Conservation (phyloP, 2,797 vertebrate species). For the Epinephelus malabaricus region DNA sequence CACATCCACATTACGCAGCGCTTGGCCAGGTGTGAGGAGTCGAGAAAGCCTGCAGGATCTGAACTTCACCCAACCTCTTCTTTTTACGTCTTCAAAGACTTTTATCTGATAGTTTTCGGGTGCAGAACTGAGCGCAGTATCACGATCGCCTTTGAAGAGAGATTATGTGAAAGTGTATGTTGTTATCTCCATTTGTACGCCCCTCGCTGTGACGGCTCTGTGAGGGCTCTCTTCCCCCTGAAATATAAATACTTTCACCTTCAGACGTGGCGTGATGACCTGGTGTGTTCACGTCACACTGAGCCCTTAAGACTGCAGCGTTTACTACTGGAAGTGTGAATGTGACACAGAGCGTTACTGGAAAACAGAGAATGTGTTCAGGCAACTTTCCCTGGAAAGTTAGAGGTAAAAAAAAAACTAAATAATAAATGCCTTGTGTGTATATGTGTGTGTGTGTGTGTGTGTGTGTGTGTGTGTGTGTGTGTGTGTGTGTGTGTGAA, state of each 20-base stretch:
- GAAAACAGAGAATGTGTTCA: slow-evolving; percentile 49
- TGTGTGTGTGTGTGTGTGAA: slow-evolving; percentile 21
- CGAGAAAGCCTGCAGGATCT: not conserved
- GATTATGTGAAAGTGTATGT: not conserved
- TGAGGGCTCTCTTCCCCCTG: not conserved
- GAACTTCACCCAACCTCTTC: not conserved
- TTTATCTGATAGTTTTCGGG: not conserved
- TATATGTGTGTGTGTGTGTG: slow-evolving; percentile 36
- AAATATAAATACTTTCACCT: slow-evolving; percentile 7
- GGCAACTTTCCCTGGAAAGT: slow-evolving; percentile 41
- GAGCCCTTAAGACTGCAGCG: slow-evolving; percentile 5
- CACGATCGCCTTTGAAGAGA: not conserved
- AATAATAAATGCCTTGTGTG: slow-evolving; percentile 62
- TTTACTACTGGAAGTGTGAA: slow-evolving; percentile 8
- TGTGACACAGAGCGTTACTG: slow-evolving; percentile 12
- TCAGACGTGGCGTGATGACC: not conserved
- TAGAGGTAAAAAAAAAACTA: slow-evolving; percentile 29
- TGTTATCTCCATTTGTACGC: not conserved
- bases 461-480: slow-evolving; percentile 29
- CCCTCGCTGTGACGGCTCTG: not conserved
- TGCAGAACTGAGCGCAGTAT: too few relatives aligned
- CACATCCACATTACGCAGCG: too few relatives aligned
- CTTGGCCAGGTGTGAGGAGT: not conserved
- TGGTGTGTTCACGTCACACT: slow-evolving; percentile 15
- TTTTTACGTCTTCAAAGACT: not conserved